Conservation (phyloP, 2,888 invertebrate genomes). For the Orthosia gracilis region DNA sequence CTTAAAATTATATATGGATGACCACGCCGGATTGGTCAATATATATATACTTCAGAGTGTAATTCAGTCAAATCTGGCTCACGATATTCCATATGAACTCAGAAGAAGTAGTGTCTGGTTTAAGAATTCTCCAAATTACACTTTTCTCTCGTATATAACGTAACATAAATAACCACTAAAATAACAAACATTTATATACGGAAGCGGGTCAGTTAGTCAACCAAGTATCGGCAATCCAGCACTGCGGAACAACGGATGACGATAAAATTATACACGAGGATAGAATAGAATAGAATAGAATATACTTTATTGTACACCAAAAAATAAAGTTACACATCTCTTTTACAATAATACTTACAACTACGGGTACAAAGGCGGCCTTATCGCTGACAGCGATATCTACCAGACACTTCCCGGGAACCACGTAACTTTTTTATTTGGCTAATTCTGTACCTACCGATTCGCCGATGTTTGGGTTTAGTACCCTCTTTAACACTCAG, state of each 20-base stretch:
- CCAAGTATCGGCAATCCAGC: slow-evolving; percentile 6
- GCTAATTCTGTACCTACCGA: not conserved
- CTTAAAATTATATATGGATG: no score
- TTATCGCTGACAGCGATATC: no score
- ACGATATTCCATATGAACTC: not conserved
- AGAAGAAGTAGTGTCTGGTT: no score
- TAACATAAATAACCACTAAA: not conserved
- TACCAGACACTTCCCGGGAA: slow-evolving; percentile 57
- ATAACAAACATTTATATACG: slow-evolving; percentile 2
- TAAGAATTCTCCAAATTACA: not conserved
- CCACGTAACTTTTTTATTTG: slow-evolving; percentile 35
- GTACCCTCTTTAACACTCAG: not conserved
- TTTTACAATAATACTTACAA: no score
- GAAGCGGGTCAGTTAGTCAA: slow-evolving; percentile 34
- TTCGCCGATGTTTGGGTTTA: not conserved
- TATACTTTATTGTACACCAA: no score
- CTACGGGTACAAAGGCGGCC: no score
- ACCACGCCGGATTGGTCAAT: no score
- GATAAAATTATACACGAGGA: slow-evolving; percentile 54
- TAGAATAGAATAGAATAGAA: no score
- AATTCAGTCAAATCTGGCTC: no score
- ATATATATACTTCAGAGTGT: no score
- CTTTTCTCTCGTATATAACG: not conserved
- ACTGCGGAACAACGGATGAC: slow-evolving; percentile 28
- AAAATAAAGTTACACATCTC: no score